Evolutionary conservation across 2,797 vertebrate species (phyloP).

Genomic region (Sebastes matsubarae): DNA sequence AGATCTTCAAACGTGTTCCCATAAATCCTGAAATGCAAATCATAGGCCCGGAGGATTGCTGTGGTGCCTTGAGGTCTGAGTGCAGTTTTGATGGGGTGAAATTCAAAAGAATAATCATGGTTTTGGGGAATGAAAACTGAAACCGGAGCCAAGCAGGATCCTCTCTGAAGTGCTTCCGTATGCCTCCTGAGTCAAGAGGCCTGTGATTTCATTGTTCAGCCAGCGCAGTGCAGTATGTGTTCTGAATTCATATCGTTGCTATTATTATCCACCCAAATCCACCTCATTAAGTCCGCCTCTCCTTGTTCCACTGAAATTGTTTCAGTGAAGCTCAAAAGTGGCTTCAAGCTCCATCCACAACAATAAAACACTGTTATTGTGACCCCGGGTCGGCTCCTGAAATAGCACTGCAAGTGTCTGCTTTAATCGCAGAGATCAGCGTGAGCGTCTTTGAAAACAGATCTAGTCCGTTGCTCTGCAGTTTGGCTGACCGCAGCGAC

Average conservation of each 20-base stretch:
- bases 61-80: conserved; percentile 80
- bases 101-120: conserved; percentile 83
- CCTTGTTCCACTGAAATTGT: conserved; percentile 46
- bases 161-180: conserved; percentile 78
- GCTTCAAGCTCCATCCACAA: conserved; percentile 56
- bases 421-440: conserved; percentile 63
- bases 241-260: conserved; percentile 68
- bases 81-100: conserved; percentile 77
- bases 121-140: conserved; percentile 77
- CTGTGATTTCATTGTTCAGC: conserved; percentile 65
- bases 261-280: conserved; percentile 70
- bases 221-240: conserved; percentile 33
- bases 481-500: conserved; percentile 53
- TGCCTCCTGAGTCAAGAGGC: conserved; percentile 67
- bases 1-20: conserved; percentile 67
- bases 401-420: conserved; percentile 63
- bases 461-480: conserved; percentile 34
- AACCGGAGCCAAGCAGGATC: conserved; percentile 71
- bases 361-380: conserved; percentile 63
- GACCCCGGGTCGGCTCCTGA: conserved; percentile 54
- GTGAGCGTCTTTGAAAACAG: conserved; percentile 59
- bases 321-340: conserved; percentile 63
- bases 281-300: conserved; percentile 58
- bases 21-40: conserved; percentile 78
- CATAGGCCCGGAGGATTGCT: conserved; percentile 70